Conservation (phyloP, 2,113 vertebrate species). For the Brachypodius melanocephalos region DNA sequence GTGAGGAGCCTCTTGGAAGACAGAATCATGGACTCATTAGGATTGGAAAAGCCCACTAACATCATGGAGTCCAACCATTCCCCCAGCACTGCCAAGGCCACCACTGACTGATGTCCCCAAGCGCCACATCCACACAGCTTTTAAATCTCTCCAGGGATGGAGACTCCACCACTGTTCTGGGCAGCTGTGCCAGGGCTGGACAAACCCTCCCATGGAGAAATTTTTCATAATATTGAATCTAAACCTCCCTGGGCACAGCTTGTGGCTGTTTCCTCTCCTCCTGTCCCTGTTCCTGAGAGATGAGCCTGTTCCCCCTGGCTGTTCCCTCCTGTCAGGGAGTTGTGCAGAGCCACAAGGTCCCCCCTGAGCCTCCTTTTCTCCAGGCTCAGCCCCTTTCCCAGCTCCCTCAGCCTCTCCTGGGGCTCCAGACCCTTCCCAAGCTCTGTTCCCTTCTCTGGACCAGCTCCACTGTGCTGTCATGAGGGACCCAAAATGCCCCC, state of each 20-base stretch:
- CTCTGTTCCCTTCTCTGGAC: background rate
- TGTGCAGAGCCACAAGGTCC: background rate
- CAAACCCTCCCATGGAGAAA: fast-evolving
- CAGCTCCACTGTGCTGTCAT: background rate
- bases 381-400: background rate
- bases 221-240: background rate
- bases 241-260: fast-evolving
- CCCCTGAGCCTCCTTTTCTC: background rate
- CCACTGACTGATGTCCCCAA: background rate
- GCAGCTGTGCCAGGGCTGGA: background rate
- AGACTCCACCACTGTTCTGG: background rate
- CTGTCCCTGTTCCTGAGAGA: background rate
- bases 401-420: background rate
- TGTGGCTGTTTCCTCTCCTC: fast-evolving
- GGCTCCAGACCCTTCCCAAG: background rate
- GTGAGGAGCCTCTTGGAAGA: background rate
- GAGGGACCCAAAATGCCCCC: background rate
- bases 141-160: background rate
- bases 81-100: background rate
- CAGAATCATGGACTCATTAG: background rate
- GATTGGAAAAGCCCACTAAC: background rate
- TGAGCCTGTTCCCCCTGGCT: fast-evolving
- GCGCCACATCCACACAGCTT: background rate
- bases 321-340: background rate
- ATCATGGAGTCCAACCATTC: background rate